Percentiles rank a stretch among this genome's conserved stretches.
Evolutionary conservation across 1,140 invertebrate genomes (phyloP).

Genomic region (Chelonus insularis): DNA sequence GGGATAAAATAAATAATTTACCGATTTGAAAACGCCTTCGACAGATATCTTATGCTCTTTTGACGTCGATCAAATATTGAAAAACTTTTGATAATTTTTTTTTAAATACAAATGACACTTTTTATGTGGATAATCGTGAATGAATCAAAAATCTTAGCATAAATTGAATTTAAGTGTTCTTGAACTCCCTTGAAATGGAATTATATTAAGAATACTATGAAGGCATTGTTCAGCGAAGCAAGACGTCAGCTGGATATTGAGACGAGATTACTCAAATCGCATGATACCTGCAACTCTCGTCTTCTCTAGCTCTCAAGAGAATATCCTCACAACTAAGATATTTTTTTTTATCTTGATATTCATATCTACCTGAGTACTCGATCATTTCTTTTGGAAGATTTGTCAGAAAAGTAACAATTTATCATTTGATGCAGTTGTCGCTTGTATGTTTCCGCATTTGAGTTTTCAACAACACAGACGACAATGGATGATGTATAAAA

Average conservation of each 20-base stretch:
- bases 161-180: too few relatives aligned
- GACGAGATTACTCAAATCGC: constrained; percentile 24
- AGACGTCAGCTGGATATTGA: constrained; percentile 28
- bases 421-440: constrained; percentile 22
- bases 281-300: constrained; percentile 18
- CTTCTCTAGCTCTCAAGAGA: constrained; percentile 14
- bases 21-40: too few relatives aligned
- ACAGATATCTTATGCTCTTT: too few relatives aligned
- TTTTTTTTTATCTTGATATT: constrained; percentile 2
- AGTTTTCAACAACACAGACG: constrained; percentile 15
- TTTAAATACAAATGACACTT: too few relatives aligned
- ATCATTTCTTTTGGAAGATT: constrained; percentile 7
- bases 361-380: background rate
- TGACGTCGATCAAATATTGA: too few relatives aligned
- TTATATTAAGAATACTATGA: constrained; percentile 16
- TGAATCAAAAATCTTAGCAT: too few relatives aligned
- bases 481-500: background rate
- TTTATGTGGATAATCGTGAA: too few relatives aligned
- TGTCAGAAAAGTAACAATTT: constrained; percentile 1
- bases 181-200: constrained; percentile 9
- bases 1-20: too few relatives aligned
- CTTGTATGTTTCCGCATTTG: constrained; percentile 22
- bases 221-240: constrained; percentile 20
- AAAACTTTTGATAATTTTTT: too few relatives aligned
- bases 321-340: background rate